Percentiles rank a stretch among this genome's conserved stretches.
These are phyloP conservation scores for Panthera uncia DNA, from an alignment of 2,113 vertebrate genomes.

Conservation along the genomic window DNA sequence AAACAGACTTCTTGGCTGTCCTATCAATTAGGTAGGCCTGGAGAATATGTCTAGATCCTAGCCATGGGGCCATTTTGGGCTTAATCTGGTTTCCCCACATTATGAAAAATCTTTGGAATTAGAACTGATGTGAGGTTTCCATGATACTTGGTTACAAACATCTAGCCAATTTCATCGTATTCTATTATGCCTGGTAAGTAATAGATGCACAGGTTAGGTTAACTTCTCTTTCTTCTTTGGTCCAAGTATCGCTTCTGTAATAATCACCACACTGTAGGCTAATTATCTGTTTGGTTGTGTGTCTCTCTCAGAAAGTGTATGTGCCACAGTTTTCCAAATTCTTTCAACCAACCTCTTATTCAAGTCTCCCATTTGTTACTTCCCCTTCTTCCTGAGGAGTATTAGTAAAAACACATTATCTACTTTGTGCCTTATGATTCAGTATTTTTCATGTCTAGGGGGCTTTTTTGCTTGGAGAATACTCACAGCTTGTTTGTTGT, in stretches of 20 bases:
- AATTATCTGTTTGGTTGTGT: background rate
- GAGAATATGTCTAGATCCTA: background rate
- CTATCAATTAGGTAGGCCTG: background rate
- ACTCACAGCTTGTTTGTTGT: background rate
- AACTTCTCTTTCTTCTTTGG: background rate
- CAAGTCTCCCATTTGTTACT: background rate
- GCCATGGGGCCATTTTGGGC: background rate
- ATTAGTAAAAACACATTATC: background rate
- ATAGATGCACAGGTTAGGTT: background rate
- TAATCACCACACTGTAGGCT: background rate
- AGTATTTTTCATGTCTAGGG: background rate
- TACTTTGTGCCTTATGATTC: background rate
- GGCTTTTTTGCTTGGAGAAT: background rate
- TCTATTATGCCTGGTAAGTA: background rate
- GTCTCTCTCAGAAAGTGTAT: background rate
- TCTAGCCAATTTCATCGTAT: background rate
- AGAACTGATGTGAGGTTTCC: background rate
- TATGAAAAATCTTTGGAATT: slow-evolving; percentile 11
- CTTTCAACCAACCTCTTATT: background rate
- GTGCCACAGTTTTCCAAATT: background rate
- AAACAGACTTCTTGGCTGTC: background rate
- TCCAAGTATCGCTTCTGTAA: background rate
- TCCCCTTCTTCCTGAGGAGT: background rate
- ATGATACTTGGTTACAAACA: background rate
- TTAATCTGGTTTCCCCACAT: background rate